Conservation (phyloP, 2,797 vertebrate genomes). For the Chaetodon trifasciatus region DNA sequence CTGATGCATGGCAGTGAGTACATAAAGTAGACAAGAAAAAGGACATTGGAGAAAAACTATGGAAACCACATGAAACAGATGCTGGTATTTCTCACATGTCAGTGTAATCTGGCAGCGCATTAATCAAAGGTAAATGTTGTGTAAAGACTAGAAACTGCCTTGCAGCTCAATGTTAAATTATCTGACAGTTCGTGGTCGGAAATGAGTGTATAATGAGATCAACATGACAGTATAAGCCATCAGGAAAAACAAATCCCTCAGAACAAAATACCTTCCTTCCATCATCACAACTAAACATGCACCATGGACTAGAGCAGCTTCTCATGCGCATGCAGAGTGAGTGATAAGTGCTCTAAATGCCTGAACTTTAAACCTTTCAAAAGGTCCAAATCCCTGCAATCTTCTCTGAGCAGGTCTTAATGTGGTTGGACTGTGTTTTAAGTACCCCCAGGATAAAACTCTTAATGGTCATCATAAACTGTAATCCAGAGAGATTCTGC, state of each 20-base stretch:
- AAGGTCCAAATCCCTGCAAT: constrained; percentile 82
- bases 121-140: constrained; percentile 75
- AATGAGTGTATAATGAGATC: constrained; percentile 81
- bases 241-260: constrained; percentile 71
- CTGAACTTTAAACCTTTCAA: constrained; percentile 77
- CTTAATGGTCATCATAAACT: constrained; percentile 85
- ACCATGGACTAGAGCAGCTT: constrained; percentile 35
- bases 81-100: constrained; percentile 56
- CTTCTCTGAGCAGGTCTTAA: constrained; percentile 77
- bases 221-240: constrained; percentile 75
- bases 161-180: constrained; percentile 68
- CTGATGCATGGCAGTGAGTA: background rate
- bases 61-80: constrained; percentile 36
- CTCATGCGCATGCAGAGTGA: constrained; percentile 59
- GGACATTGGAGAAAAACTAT: background rate
- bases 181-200: constrained; percentile 72
- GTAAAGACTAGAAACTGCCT: constrained; percentile 68
- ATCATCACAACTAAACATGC: constrained; percentile 63
- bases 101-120: constrained; percentile 54
- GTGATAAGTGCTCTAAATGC: constrained; percentile 80
- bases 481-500: constrained; percentile 77
- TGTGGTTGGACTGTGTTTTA: constrained; percentile 77
- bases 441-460: constrained; percentile 78
- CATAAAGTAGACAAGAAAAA: background rate
- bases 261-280: constrained; percentile 70